These are phyloP conservation scores for Gandaritis pyraliata DNA, from an alignment of 2,888 invertebrate species.

Conservation along the genomic window DNA sequence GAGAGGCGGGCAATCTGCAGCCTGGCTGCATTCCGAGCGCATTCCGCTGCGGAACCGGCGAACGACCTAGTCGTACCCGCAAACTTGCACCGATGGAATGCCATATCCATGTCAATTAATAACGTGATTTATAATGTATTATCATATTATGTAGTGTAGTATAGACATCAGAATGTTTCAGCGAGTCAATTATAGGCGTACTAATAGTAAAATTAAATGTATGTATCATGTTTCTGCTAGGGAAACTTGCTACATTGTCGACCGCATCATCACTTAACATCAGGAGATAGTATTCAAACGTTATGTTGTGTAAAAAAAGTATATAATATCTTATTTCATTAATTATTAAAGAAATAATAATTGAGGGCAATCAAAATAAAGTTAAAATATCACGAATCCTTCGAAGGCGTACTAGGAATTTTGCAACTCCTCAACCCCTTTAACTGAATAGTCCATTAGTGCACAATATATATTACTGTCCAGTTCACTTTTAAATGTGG, in stretches of 20 bases:
- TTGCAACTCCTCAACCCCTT: constrained; percentile 21
- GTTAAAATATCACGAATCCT: no score
- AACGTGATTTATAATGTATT: constrained; percentile 45
- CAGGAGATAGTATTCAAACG: no score
- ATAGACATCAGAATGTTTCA: background rate
- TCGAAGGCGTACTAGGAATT: constrained; percentile 15
- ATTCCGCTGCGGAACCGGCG: constrained; percentile 58
- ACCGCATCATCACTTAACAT: no score
- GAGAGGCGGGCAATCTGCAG: constrained; percentile 64
- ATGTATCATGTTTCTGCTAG: no score
- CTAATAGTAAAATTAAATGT: no score
- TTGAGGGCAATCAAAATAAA: no score
- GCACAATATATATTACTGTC: constrained; percentile 32
- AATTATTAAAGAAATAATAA: no score
- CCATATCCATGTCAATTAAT: constrained; percentile 51
- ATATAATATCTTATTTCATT: no score
- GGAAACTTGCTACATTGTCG: no score
- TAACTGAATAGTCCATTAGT: constrained; percentile 32
- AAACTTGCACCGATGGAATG: constrained; percentile 49
- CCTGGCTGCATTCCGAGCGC: constrained; percentile 68
- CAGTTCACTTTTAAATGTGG: constrained; percentile 15
- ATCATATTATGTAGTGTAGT: no score
- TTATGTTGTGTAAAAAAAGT: no score
- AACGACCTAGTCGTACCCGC: constrained; percentile 54
- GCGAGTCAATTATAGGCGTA: background rate